These are phyloP conservation scores for Saccopteryx bilineata DNA, from an alignment of 2,113 vertebrate genomes.

Conservation along the genomic window DNA sequence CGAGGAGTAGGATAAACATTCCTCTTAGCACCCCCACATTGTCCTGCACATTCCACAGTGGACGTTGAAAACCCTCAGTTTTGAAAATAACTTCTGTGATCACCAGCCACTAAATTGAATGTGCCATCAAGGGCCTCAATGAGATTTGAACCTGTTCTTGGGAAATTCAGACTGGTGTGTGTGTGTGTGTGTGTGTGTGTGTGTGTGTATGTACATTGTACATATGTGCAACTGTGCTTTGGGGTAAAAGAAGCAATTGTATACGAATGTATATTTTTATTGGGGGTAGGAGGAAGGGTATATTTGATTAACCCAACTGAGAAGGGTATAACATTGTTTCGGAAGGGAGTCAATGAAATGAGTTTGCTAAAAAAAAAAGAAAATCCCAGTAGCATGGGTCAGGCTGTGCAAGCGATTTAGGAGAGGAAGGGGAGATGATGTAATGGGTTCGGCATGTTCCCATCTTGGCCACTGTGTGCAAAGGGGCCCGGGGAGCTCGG, in stretches of 20 bases:
- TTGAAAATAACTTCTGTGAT: constrained; percentile 49
- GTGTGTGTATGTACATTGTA: not conserved
- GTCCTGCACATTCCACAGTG: not conserved
- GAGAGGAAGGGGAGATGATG: constrained; percentile 76
- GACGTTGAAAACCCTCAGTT: constrained; percentile 34
- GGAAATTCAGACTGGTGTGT: constrained; percentile 50
- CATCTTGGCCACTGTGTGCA: constrained; percentile 66
- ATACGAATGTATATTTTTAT: not conserved
- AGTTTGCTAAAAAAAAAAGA: constrained; percentile 61
- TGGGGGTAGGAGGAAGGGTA: not conserved
- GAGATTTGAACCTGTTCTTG: constrained; percentile 59
- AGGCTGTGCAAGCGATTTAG: constrained; percentile 64
- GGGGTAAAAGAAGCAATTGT: not conserved
- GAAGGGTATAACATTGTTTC: constrained; percentile 11
- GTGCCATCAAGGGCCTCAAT: not conserved
- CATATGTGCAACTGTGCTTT: not conserved
- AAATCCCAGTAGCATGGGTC: constrained; percentile 58
- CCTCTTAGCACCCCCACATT: not conserved
- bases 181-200: not conserved
- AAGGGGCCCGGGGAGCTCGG: constrained; percentile 71
- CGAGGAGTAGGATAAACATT: not conserved
- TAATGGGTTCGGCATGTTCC: constrained; percentile 82
- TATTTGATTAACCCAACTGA: constrained; percentile 66
- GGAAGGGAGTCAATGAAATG: constrained; percentile 66
- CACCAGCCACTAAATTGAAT: constrained; percentile 44